Conservation (phyloP, 2,888 invertebrate species). For the Drosophila kokeensis region DNA sequence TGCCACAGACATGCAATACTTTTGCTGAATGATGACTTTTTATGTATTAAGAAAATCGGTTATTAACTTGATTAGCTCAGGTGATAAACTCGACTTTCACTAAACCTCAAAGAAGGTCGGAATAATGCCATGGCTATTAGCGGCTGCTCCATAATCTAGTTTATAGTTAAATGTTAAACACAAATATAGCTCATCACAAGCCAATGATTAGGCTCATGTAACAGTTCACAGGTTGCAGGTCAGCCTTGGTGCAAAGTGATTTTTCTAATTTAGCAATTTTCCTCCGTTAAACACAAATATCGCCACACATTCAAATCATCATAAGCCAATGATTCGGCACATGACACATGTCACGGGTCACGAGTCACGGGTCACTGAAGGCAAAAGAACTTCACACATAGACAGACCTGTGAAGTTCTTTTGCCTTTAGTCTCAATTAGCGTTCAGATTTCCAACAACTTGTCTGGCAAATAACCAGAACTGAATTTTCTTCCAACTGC, state of each 20-base stretch:
- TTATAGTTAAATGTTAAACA: constrained; percentile 46
- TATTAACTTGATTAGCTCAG: constrained; percentile 55
- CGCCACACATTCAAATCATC: not conserved
- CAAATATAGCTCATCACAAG: constrained; percentile 22
- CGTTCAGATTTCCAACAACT: constrained; percentile 44
- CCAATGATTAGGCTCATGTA: constrained; percentile 31
- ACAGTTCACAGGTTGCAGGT: constrained; percentile 32
- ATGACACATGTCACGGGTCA: constrained; percentile 10
- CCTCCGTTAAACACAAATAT: not conserved
- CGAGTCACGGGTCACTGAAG: constrained; percentile 30
- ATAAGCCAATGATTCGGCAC: not conserved
- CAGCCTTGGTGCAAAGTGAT: constrained; percentile 1
- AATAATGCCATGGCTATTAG: constrained; percentile 52
- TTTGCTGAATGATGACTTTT: constrained; percentile 44
- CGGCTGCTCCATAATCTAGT: constrained; percentile 52
- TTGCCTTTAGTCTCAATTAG: constrained; percentile 48
- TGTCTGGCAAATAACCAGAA: constrained; percentile 56
- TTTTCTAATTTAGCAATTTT: not conserved
- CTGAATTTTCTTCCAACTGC: constrained; percentile 11
- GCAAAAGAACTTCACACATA: not conserved
- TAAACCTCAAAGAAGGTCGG: constrained; percentile 37
- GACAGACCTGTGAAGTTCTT: constrained; percentile 21
- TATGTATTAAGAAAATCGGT: constrained; percentile 27
- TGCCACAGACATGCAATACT: constrained; percentile 61
- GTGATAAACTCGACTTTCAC: constrained; percentile 74